Evolutionary conservation across 2,888 invertebrate genomes (phyloP).

Genomic region (Drosophila austrosaltans): DNA sequence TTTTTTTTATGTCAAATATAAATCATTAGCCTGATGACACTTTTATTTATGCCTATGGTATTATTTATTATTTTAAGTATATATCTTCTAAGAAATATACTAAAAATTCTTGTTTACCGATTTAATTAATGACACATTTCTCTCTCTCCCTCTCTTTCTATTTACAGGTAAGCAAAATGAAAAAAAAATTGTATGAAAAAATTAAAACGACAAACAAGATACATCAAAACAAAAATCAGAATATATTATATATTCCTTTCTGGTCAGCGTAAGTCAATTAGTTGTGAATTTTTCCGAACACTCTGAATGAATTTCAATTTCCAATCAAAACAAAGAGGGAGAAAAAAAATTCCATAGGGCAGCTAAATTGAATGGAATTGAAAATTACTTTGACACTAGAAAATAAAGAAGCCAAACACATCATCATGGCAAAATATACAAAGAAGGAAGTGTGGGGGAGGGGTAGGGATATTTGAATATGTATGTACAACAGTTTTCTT

Average conservation of each 20-base stretch:
- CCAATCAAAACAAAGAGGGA: conserved; percentile 60
- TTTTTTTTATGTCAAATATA: conserved; percentile 15
- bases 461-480: background rate
- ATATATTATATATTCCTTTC: conserved; percentile 7
- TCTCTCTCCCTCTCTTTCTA: conserved; percentile 45
- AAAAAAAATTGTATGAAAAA: conserved; percentile 17
- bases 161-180: conserved; percentile 70
- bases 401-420: background rate
- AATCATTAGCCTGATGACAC: conserved; percentile 49
- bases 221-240: conserved; percentile 23
- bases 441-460: background rate
- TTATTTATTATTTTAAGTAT: background rate
- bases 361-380: conserved; percentile 46
- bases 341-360: conserved; percentile 39
- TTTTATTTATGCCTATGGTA: conserved; percentile 41
- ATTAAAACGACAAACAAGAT: conserved; percentile 18
- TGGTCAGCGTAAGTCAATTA: conserved; percentile 67
- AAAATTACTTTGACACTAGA: conserved; percentile 41
- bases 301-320: conserved; percentile 68
- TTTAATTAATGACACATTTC: conserved; percentile 48
- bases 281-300: conserved; percentile 60
- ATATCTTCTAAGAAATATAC: conserved; percentile 45
- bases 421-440: conserved; percentile 8
- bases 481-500: background rate
- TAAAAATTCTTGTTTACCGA: conserved; percentile 44